These are phyloP conservation scores for Hyaena hyaena DNA, from an alignment of 2,113 vertebrate genomes.

Conservation along the genomic window DNA sequence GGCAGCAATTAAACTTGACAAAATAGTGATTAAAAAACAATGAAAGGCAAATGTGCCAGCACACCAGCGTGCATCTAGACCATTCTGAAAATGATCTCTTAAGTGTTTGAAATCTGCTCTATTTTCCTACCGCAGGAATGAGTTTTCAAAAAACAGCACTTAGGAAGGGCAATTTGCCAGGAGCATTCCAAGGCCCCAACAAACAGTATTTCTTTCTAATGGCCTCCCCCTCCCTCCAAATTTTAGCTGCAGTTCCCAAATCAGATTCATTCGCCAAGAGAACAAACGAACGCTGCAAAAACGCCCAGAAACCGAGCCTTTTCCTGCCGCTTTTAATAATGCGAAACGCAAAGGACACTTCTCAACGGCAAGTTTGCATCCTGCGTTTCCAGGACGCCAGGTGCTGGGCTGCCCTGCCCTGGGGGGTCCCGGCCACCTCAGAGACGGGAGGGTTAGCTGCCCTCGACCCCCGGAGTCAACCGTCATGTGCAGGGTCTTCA, in stretches of 20 bases:
- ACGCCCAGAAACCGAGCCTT: background rate
- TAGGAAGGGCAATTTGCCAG: constrained; percentile 70
- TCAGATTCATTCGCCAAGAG: constrained; percentile 55
- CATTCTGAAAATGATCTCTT: constrained; percentile 80
- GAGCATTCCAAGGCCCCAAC: constrained; percentile 61
- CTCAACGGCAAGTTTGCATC: constrained; percentile 34
- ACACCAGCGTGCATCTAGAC: constrained; percentile 73
- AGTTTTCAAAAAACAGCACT: constrained; percentile 79
- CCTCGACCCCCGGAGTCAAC: constrained; percentile 72
- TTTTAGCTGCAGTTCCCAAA: constrained; percentile 62
- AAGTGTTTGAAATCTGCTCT: constrained; percentile 75
- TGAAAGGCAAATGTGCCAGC: constrained; percentile 75
- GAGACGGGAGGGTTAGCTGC: constrained; percentile 73
- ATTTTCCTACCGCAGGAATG: constrained; percentile 81
- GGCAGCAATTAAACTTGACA: constrained; percentile 74
- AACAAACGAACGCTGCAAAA: constrained; percentile 1
- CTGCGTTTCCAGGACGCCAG: constrained; percentile 49
- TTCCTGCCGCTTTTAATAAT: constrained; percentile 63
- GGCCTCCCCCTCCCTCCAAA: constrained; percentile 59
- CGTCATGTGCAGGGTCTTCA: constrained; percentile 56
- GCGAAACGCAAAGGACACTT: constrained; percentile 75
- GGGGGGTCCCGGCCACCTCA: background rate
- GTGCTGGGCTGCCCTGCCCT: constrained; percentile 61
- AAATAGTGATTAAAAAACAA: constrained; percentile 81
- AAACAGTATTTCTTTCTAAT: constrained; percentile 70